Conservation (phyloP, 2,888 invertebrate species). For the Schizotus pectinicornis region DNA sequence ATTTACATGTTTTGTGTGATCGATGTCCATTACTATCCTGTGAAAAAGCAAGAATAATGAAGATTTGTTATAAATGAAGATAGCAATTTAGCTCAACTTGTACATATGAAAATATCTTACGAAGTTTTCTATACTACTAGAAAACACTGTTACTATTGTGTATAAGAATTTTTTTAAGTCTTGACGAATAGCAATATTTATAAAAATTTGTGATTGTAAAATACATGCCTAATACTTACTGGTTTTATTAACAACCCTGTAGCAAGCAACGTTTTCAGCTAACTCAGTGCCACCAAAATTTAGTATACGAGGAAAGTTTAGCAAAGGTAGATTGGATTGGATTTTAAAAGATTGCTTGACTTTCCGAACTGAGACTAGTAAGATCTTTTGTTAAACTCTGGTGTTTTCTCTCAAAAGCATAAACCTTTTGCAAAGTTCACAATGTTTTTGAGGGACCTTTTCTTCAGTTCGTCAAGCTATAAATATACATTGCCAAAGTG, state of each 20-base stretch:
- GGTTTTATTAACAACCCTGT: slow-evolving; percentile 6
- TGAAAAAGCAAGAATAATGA: slow-evolving; percentile 32
- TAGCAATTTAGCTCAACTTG: slow-evolving; percentile 55
- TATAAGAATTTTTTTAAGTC: slow-evolving; percentile 58
- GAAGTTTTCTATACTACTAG: slow-evolving; percentile 57
- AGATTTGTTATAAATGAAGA: slow-evolving; percentile 36
- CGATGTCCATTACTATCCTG: slow-evolving; percentile 25
- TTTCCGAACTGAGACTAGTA: too few species aligned
- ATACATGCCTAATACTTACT: slow-evolving; percentile 47
- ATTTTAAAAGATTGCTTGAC: too few species aligned
- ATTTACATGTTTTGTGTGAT: slow-evolving; percentile 34
- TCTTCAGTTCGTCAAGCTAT: too few species aligned
- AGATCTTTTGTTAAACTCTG: too few species aligned
- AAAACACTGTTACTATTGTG: slow-evolving; percentile 57
- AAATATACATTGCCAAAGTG: too few species aligned
- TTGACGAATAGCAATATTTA: slow-evolving; percentile 60
- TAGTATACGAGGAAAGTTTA: too few species aligned
- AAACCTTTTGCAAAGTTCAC: too few species aligned
- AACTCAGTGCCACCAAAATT: too few species aligned
- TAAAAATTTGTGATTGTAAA: slow-evolving; percentile 60
- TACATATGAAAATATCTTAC: slow-evolving; percentile 56
- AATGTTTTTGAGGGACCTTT: too few species aligned
- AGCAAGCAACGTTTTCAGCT: too few species aligned
- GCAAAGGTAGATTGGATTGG: too few species aligned
- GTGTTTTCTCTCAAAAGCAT: too few species aligned